Percentiles rank a stretch among this genome's conserved stretches.
These are phyloP conservation scores for Xylophagus ater DNA, from an alignment of 2,888 invertebrate species.

Conservation along the genomic window DNA sequence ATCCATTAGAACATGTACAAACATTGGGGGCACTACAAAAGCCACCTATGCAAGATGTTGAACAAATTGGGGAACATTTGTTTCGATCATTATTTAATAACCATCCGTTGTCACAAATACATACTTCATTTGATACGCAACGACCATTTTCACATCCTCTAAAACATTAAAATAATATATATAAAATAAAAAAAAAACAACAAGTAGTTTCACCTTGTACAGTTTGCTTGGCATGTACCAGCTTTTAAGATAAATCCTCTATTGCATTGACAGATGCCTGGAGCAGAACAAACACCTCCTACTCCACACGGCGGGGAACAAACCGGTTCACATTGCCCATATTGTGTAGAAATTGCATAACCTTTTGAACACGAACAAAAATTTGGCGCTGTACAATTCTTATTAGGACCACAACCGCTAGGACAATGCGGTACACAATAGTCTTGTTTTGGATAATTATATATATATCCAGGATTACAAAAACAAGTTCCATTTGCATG, in stretches of 20 bases:
- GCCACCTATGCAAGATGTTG: conserved; percentile 35
- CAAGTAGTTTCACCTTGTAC: conserved; percentile 6
- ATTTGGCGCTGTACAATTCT: conserved; percentile 25
- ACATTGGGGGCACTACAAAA: conserved; percentile 26
- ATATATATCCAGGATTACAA: conserved; percentile 18
- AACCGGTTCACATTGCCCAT: conserved; percentile 20
- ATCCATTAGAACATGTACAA: conserved; percentile 32
- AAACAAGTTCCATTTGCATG: conserved; percentile 20
- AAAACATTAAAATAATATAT: background rate
- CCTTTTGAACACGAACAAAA: conserved; percentile 29
- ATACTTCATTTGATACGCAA: too few relatives aligned
- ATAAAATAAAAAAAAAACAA: background rate
- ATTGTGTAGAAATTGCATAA: conserved; percentile 27
- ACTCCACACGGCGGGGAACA: conserved; percentile 24
- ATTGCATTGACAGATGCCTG: conserved; percentile 20
- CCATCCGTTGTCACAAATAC: too few relatives aligned
- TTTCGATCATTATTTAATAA: too few relatives aligned
- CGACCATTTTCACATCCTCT: conserved; percentile 21
- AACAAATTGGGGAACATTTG: too few relatives aligned
- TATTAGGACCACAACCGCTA: conserved; percentile 22
- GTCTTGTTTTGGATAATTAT: conserved; percentile 25
- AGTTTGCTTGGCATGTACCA: conserved; percentile 9
- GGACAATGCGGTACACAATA: conserved; percentile 28
- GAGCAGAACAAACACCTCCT: conserved; percentile 28
- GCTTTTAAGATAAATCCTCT: conserved; percentile 12